Evolutionary conservation across 2,797 vertebrate genomes (phyloP).

Genomic region (Pseudochirops cupreus): DNA sequence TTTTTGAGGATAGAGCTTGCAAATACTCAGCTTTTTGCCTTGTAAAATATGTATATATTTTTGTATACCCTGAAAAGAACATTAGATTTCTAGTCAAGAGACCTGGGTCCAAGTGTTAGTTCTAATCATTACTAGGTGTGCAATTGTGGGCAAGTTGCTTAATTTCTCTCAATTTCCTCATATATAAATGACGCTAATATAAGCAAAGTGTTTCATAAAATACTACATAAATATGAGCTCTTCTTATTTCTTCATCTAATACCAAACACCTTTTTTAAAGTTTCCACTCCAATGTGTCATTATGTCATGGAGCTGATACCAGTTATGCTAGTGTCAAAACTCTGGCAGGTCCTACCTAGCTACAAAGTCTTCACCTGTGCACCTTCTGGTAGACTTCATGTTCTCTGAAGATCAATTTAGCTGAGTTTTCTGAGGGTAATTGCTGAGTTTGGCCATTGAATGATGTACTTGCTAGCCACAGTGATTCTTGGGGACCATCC

Average conservation of each 20-base stretch:
- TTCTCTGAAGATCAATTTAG: neutral
- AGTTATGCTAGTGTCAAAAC: neutral
- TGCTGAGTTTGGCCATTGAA: neutral
- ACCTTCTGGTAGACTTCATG: neutral
- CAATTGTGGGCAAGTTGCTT: neutral
- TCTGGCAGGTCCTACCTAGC: neutral
- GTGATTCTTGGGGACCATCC: neutral
- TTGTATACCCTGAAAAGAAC: neutral
- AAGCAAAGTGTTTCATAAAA: neutral
- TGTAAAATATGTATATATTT: neutral
- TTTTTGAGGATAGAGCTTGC: neutral
- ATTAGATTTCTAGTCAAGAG: neutral
- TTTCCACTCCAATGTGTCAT: neutral
- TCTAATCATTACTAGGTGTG: neutral
- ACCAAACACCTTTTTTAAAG: neutral
- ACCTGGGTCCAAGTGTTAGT: neutral
- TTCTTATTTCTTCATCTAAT: neutral
- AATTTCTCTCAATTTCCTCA: neutral
- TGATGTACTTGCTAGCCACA: neutral
- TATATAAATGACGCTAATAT: neutral
- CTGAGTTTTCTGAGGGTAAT: neutral
- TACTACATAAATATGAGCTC: neutral
- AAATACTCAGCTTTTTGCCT: neutral
- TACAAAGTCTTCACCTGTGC: neutral
- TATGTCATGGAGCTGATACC: neutral